Conservation (phyloP, 2,113 vertebrate genomes). For the Gorsachius goisagi region DNA sequence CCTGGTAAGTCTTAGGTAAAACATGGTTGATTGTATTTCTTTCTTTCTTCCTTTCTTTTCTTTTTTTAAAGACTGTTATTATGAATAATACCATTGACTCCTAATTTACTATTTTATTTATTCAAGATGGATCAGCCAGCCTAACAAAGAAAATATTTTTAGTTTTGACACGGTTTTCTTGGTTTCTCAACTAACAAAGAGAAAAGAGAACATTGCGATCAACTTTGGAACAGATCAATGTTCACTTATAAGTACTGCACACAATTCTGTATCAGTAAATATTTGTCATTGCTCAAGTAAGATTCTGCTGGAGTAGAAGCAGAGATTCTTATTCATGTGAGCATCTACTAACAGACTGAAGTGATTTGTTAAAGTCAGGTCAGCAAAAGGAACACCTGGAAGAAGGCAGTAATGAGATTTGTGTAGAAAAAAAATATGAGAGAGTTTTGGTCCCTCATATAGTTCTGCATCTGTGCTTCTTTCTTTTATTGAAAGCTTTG, state of each 20-base stretch:
- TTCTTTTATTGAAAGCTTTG: background rate
- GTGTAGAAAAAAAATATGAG: background rate
- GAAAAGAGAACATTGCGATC: background rate
- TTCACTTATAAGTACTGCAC: background rate
- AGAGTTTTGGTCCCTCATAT: background rate
- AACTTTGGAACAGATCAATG: background rate
- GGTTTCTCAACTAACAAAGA: background rate
- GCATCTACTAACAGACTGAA: background rate
- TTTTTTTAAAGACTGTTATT: background rate
- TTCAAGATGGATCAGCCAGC: background rate
- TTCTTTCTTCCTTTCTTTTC: too few relatives aligned
- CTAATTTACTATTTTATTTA: background rate
- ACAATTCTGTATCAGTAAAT: background rate
- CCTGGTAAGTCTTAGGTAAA: background rate
- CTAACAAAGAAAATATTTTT: background rate
- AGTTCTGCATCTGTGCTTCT: background rate
- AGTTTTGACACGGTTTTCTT: background rate
- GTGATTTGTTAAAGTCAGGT: conserved; percentile 59
- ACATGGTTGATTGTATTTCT: background rate
- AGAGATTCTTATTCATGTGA: conserved; percentile 20
- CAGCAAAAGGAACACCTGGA: conserved; percentile 48
- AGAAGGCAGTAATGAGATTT: background rate
- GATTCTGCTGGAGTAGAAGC: background rate
- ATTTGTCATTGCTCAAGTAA: background rate
- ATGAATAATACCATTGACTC: background rate